A percentile compares a stretch with the other conserved stretches of the same genome.
These are phyloP conservation scores for Patiria pectinifera DNA, from an alignment of 53 echinoderm and acorn worm genomes.

Conservation along the genomic window DNA sequence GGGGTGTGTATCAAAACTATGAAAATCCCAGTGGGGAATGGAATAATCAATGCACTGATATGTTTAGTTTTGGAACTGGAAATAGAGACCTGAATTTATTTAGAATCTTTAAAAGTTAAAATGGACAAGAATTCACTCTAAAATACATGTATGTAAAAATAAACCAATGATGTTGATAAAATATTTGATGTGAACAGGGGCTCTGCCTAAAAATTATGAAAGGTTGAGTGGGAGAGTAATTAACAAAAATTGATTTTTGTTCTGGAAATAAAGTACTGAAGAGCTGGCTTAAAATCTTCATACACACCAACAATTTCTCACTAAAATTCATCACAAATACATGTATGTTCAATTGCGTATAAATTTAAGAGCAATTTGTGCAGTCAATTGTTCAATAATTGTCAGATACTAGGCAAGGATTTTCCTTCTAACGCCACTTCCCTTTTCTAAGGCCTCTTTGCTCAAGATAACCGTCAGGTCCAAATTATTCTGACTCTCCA, in stretches of 20 bases:
- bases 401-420: not conserved
- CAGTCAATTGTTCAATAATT: not conserved
- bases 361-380: not conserved
- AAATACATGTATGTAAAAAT: too few relatives aligned
- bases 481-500: not conserved
- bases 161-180: too few relatives aligned
- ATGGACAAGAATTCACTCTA: too few relatives aligned
- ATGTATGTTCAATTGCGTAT: too few relatives aligned
- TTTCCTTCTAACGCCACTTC: not conserved
- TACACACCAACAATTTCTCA: too few relatives aligned
- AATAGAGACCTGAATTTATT: not conserved
- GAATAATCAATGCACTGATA: not conserved
- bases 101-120: not conserved
- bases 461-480: not conserved
- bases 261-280: not conserved
- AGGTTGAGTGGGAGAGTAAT: too few relatives aligned
- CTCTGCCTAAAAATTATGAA: too few relatives aligned
- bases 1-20: not conserved
- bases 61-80: not conserved
- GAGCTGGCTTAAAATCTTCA: too few relatives aligned
- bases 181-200: too few relatives aligned
- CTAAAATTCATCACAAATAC: too few relatives aligned
- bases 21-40: not conserved
- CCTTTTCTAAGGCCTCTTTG: not conserved
- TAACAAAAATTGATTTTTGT: not conserved